Base-by-base conservation (phyloP, 2,113 vertebrate species). In the Poeciliopsis occidentalis region DNA sequence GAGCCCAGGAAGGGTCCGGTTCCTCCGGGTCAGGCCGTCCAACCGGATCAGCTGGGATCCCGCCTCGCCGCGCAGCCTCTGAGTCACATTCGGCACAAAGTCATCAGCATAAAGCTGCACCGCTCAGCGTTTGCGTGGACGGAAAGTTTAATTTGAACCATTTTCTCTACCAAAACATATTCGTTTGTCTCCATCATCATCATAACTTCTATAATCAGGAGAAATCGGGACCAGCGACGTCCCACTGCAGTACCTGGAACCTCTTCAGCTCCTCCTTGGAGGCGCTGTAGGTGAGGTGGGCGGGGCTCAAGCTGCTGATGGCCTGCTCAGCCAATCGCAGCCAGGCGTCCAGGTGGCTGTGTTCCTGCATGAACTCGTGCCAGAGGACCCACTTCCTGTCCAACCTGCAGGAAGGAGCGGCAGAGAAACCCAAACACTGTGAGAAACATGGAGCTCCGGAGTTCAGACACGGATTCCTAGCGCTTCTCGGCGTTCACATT, bases 331-430 rank as follows among this genome's bases (percentile, higher is more conserved):
- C 92, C 31, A 69, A 71, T 71, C 41, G 83, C 68, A 95, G 92
- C 95, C 95, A 96, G 62, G 93, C 81, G 1, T 93, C 85, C 62
- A 96, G 87, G 57, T 85, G 89, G 39, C 83, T 84, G 31, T 94
- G 86, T 3, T 91, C 88, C 29, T 91, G 93, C 91, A 95, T 95
- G 37, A 95, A 95, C 26, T 91, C 72, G 2, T 92, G 91, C 93
- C 92, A 94, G 0, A 91, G 88, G 19, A 76, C 27, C 92, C 94
- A 93, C 30, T 77, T 86, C 57, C 77, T 80, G 37, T 95, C 92
- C 80, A 94, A 22, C 26, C 94, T 95, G 67, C 61, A 67, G 15
- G 69, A 3, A 13, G 3, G 0, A 37, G 27, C 1, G 29, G 12
- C 27, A 62, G 2, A 15, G 13, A 62, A 62, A 12, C 47, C 19